phyloP scores from a whole-genome alignment of 2,797 vertebrate genomes.

The Thripadectes ignobilis region DNA sequence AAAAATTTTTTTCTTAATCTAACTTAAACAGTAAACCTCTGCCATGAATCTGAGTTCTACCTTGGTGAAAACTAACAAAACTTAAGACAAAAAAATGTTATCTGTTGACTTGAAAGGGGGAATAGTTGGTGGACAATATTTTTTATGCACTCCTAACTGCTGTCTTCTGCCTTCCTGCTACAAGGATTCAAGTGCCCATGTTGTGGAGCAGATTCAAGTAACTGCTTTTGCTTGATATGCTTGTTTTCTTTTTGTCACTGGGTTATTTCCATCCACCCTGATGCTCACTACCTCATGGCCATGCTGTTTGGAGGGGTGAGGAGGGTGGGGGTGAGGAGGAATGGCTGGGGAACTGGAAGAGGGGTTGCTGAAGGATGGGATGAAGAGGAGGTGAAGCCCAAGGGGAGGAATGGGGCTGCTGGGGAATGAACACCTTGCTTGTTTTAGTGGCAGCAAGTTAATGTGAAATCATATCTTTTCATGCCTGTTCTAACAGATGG shows the following conservation, averaged over 20 bases:
- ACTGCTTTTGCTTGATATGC: not conserved
- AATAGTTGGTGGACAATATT: not conserved
- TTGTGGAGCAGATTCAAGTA: not conserved
- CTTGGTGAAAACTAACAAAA: not conserved
- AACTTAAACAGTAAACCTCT: not conserved
- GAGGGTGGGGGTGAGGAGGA: not conserved
- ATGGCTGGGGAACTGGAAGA: not conserved
- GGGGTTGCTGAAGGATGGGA: not conserved
- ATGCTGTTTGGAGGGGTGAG: not conserved
- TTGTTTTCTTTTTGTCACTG: not conserved
- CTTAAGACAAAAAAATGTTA: not conserved
- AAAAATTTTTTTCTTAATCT: not conserved
- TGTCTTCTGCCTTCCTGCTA: not conserved
- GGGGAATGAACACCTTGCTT: not conserved
- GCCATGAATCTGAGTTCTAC: not conserved
- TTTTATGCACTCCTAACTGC: not conserved
- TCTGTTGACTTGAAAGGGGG: not conserved
- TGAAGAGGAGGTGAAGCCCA: not conserved
- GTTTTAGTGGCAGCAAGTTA: not conserved
- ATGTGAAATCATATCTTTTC: not conserved
- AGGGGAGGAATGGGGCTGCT: not conserved
- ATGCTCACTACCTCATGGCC: not conserved
- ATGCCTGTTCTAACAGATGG: not conserved
- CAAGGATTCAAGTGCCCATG: accelerated
- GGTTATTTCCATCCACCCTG: not conserved